phyloP scores from a whole-genome alignment of 2,888 invertebrate species.

The Thumatha senex region DNA sequence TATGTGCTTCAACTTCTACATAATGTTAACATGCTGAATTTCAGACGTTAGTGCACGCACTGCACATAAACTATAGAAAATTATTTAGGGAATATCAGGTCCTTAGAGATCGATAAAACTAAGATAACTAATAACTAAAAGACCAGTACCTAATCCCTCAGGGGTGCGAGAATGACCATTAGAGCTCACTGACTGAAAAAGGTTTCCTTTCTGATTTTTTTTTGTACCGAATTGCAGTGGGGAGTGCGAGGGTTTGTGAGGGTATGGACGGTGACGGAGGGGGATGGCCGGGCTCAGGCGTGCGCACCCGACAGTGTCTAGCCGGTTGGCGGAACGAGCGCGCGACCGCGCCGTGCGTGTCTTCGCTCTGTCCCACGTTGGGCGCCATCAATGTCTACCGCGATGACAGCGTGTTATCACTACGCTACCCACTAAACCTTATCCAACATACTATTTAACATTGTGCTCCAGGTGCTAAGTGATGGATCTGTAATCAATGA shows the following conservation, averaged over 20 bases:
- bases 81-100: no score
- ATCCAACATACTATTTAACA: slow-evolving; percentile 18
- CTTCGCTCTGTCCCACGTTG: slow-evolving; percentile 54
- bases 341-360: slow-evolving; percentile 40
- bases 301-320: slow-evolving; percentile 75
- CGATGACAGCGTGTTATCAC: slow-evolving; percentile 42
- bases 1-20: slow-evolving; percentile 45
- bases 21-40: slow-evolving; percentile 49
- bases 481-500: slow-evolving; percentile 28
- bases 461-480: slow-evolving; percentile 31
- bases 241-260: slow-evolving; percentile 36
- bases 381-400: slow-evolving; percentile 59
- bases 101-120: slow-evolving; percentile 60
- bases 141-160: slow-evolving; percentile 59
- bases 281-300: slow-evolving; percentile 73
- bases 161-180: slow-evolving; percentile 62
- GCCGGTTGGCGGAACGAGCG: slow-evolving; percentile 52
- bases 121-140: slow-evolving; percentile 66
- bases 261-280: slow-evolving; percentile 29
- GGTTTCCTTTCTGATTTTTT: slow-evolving; percentile 74
- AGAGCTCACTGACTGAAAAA: slow-evolving; percentile 73
- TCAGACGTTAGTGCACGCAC: slow-evolving; percentile 36
- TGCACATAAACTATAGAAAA: slow-evolving; percentile 57
- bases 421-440: slow-evolving; percentile 28
- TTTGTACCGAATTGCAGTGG: slow-evolving; percentile 70